These are phyloP conservation scores for Bufotes viridis DNA, from an alignment of 2,797 vertebrate species.

Conservation along the genomic window DNA sequence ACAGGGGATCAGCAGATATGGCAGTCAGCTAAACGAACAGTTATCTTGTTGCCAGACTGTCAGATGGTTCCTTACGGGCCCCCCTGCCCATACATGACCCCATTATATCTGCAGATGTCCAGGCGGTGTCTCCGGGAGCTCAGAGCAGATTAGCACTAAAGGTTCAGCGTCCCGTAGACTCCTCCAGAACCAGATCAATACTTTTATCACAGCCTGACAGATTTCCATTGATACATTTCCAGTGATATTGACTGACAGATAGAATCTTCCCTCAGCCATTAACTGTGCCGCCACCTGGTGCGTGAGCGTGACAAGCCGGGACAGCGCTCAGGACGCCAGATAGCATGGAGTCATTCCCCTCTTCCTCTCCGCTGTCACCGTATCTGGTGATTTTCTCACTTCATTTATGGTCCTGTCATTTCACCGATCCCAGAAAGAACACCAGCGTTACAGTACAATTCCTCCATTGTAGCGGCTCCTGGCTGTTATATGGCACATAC, in stretches of 20 bases:
- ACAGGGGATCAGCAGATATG: no score
- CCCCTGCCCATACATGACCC: not conserved
- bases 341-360: not conserved
- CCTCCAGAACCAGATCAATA: conserved; percentile 37
- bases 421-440: no score
- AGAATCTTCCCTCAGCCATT: conserved; percentile 21
- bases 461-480: no score
- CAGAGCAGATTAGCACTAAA: not conserved
- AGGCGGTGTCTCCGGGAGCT: not conserved
- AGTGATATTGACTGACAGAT: conserved; percentile 44
- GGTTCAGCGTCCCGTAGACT: not conserved
- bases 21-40: no score
- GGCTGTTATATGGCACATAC: no score
- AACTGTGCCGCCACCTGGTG: conserved; percentile 5
- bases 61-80: not conserved
- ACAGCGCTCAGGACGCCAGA: conserved; percentile 8
- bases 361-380: not conserved
- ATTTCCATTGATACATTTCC: conserved; percentile 35
- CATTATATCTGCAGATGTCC: not conserved
- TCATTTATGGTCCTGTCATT: not conserved
- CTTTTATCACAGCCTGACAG: conserved; percentile 53
- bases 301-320: conserved; percentile 20
- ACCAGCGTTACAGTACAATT: no score
- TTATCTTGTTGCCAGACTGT: no score
- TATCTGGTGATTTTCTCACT: not conserved